Conservation (phyloP, 2,113 vertebrate species). For the Phalacrocorax brasilianus region DNA sequence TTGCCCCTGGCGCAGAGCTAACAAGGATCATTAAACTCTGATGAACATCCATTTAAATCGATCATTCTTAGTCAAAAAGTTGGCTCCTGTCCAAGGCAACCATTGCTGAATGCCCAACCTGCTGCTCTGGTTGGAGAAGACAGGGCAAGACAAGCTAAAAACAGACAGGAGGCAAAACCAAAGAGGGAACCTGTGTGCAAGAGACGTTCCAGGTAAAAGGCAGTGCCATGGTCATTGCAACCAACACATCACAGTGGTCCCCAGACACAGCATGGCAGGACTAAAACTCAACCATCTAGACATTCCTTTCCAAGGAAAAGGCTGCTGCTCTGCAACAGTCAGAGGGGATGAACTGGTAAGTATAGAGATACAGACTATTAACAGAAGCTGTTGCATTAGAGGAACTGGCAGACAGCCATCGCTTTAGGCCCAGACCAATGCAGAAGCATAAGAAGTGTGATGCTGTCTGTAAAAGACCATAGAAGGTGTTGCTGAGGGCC, state of each 20-base stretch:
- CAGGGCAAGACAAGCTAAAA: background rate
- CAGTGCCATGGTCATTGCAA: rapidly evolving
- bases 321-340: background rate
- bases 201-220: background rate
- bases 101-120: rapidly evolving
- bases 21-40: constrained; percentile 49
- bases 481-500: background rate
- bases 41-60: constrained; percentile 43
- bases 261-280: background rate
- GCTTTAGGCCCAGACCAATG: background rate
- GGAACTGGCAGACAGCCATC: background rate
- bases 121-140: rapidly evolving
- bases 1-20: background rate
- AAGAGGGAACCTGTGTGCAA: background rate
- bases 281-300: background rate
- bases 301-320: background rate
- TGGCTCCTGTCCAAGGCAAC: background rate
- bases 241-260: background rate
- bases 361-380: background rate
- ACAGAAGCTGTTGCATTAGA: background rate
- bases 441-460: background rate
- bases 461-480: background rate
- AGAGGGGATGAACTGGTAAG: background rate
- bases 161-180: background rate
- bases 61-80: constrained; percentile 1